These are phyloP conservation scores for Philotrypesis tridentata DNA, from an alignment of 1,140 invertebrate species.

Conservation along the genomic window DNA sequence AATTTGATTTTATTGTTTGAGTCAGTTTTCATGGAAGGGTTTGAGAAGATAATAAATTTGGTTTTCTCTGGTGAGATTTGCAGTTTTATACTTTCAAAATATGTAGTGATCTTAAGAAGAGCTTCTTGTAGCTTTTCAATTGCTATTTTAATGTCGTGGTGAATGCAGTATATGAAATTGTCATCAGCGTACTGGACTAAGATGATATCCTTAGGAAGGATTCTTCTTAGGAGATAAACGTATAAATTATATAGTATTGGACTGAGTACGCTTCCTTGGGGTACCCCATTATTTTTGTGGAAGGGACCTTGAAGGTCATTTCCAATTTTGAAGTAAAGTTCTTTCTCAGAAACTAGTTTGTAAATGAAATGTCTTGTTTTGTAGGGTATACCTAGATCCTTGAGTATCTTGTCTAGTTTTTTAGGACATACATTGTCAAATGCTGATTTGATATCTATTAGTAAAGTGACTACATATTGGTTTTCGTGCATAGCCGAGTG, in stretches of 20 bases:
- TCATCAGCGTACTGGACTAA: conserved; percentile 45
- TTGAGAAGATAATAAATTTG: too few relatives aligned
- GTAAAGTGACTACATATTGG: neutral
- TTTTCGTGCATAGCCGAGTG: neutral
- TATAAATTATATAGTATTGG: conserved; percentile 50
- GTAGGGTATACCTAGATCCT: neutral
- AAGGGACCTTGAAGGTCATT: neutral
- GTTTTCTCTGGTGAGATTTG: too few relatives aligned
- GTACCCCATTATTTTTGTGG: conserved; percentile 27
- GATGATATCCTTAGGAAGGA: neutral
- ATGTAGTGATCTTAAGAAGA: too few relatives aligned
- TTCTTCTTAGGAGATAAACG: neutral
- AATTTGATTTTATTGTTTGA: too few relatives aligned
- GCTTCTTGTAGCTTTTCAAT: too few relatives aligned
- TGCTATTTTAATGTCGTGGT: too few relatives aligned
- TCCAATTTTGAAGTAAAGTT: conserved; percentile 6
- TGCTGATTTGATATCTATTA: conserved; percentile 47
- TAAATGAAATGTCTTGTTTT: conserved; percentile 24
- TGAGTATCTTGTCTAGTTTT: conserved; percentile 13
- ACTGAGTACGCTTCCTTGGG: conserved; percentile 48
- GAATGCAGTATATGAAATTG: too few relatives aligned
- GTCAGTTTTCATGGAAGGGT: too few relatives aligned
- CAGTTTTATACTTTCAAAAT: too few relatives aligned
- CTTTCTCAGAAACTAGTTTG: conserved; percentile 16
- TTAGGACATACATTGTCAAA: conserved; percentile 35